Conservation (phyloP, 2,797 vertebrate genomes). For the Caiman crocodilus region DNA sequence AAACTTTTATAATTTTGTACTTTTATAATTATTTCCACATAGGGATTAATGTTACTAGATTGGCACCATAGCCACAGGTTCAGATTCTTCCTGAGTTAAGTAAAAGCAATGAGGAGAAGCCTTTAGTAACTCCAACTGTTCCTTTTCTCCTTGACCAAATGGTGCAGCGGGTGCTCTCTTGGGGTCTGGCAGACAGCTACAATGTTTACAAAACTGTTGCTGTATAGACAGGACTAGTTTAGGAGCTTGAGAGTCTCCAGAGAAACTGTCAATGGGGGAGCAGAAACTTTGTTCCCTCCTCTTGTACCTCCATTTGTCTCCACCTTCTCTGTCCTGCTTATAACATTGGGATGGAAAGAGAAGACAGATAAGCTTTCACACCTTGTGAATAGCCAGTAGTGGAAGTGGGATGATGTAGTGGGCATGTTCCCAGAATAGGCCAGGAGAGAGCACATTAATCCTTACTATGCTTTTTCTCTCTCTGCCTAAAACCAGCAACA, state of each 20-base stretch:
- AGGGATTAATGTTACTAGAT: background rate
- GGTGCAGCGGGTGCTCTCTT: background rate
- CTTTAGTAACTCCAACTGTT: background rate
- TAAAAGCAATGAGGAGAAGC: background rate
- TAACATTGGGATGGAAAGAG: background rate
- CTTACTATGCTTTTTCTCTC: background rate
- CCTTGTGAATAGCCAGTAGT: background rate
- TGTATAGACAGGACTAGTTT: background rate
- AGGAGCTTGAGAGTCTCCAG: background rate
- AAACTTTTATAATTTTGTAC: conserved; percentile 45
- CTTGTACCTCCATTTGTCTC: background rate
- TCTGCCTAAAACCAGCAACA: too few species aligned
- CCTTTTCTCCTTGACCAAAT: background rate
- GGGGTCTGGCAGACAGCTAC: background rate
- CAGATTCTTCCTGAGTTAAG: background rate
- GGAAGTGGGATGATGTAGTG: too few species aligned
- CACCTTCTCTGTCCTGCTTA: background rate
- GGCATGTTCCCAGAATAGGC: background rate
- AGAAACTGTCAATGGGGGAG: background rate
- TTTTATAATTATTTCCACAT: conserved; percentile 39
- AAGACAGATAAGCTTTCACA: background rate
- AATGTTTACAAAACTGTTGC: background rate
- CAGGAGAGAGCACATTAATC: background rate
- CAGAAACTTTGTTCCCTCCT: background rate
- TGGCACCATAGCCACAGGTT: background rate